A percentile compares a stretch with the other conserved stretches of the same genome.
These are phyloP conservation scores for Vicugna pacos DNA, from an alignment of 2,113 vertebrate species.

Conservation along the genomic window DNA sequence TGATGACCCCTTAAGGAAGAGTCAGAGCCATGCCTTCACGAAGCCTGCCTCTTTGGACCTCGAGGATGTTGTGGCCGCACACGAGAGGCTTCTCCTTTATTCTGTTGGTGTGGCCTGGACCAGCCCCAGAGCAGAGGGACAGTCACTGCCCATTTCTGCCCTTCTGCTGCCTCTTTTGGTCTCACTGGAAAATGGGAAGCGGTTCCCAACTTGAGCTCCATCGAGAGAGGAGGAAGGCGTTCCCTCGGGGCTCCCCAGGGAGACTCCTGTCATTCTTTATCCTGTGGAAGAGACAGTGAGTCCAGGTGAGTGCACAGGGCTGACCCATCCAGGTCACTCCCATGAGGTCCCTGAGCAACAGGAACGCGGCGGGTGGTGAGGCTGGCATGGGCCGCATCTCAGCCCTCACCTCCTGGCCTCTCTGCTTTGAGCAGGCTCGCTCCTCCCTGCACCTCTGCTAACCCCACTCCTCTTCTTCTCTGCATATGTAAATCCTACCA, in stretches of 20 bases:
- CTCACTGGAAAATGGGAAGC: not conserved
- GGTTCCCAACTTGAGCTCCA: not conserved
- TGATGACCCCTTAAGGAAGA: not conserved
- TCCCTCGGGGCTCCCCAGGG: not conserved
- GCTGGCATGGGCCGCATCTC: not conserved
- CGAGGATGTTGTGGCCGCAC: not conserved
- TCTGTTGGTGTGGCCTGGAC: not conserved
- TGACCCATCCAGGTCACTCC: not conserved
- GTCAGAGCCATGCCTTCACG: not conserved
- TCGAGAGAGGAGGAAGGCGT: not conserved
- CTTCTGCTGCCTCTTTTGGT: not conserved
- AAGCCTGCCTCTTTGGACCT: not conserved
- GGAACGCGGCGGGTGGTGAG: not conserved
- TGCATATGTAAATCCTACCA: not conserved
- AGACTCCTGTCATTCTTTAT: not conserved
- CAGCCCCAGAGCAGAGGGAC: not conserved
- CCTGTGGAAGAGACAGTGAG: not conserved
- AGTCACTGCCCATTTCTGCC: not conserved
- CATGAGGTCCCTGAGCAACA: not conserved
- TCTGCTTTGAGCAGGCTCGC: too few species aligned
- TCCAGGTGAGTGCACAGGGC: not conserved
- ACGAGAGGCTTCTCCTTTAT: not conserved
- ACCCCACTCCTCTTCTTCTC: not conserved
- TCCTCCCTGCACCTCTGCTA: not conserved
- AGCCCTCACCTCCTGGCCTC: not conserved